A percentile compares a stretch with the other conserved stretches of the same genome.
phyloP scores from a whole-genome alignment of 2,888 invertebrate species.

The Eupelmus urozonus region DNA sequence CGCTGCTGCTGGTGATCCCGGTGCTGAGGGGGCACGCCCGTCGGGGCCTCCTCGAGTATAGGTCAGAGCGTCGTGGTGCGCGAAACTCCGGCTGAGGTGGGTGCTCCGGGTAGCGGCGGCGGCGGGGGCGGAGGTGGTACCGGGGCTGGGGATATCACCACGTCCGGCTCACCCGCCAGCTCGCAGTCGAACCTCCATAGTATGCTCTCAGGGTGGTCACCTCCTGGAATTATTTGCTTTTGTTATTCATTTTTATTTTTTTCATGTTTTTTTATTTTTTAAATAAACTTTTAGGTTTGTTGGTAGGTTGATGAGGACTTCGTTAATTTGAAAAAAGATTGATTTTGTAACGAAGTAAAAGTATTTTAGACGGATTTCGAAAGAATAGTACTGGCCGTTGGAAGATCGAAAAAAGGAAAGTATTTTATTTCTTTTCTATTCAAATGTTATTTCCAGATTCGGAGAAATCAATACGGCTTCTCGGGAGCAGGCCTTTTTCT shows the following conservation, averaged over 20 bases:
- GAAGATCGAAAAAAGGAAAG: no score
- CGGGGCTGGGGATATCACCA: constrained; percentile 72
- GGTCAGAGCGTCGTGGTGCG: constrained; percentile 76
- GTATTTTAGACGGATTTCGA: no score
- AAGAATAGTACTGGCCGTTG: no score
- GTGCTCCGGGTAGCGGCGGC: constrained; percentile 71
- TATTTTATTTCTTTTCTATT: no score
- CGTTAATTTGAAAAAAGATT: no score
- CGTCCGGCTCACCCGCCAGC: constrained; percentile 75
- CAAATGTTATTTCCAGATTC: no score
- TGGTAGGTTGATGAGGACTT: no score
- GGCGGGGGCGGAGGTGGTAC: constrained; percentile 72
- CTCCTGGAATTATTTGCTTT: constrained; percentile 70
- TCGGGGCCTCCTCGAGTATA: constrained; percentile 76
- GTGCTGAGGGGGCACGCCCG: constrained; percentile 69
- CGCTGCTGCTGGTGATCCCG: neutral
- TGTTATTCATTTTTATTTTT: neutral
- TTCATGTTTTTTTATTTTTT: no score
- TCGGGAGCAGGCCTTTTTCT: no score
- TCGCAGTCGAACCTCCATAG: constrained; percentile 77
- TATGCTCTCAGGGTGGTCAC: constrained; percentile 76
- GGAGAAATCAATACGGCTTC: no score
- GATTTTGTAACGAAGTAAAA: no score
- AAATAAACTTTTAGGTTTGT: no score
- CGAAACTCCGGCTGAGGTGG: constrained; percentile 70